Evolutionary conservation across 2,113 vertebrate species (phyloP).

Genomic region (Pedetes capensis): DNA sequence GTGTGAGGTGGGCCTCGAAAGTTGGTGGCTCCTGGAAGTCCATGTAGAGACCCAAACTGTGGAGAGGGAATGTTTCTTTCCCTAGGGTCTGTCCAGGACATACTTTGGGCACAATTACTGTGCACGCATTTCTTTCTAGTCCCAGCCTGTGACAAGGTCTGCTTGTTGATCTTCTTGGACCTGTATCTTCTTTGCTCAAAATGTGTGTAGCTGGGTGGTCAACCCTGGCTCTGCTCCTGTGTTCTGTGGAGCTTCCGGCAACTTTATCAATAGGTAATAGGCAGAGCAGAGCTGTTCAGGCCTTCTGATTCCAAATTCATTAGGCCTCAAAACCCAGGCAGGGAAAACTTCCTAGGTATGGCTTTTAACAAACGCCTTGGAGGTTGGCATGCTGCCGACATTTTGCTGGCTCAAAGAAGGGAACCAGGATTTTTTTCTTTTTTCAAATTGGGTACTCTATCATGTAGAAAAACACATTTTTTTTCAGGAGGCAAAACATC

Average conservation of each 20-base stretch:
- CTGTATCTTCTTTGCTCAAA: not conserved
- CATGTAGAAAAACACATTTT: slow-evolving; percentile 62
- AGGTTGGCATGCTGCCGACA: slow-evolving; percentile 2
- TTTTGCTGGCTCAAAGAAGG: not conserved
- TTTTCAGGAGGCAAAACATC: slow-evolving; percentile 68
- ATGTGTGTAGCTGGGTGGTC: not conserved
- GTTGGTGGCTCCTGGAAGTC: not conserved
- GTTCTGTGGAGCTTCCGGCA: not conserved
- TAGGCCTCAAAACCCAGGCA: not conserved
- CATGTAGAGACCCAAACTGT: not conserved
- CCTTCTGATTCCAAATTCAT: not conserved
- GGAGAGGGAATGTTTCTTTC: not conserved
- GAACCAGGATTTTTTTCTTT: slow-evolving; percentile 32
- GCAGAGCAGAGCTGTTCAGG: not conserved
- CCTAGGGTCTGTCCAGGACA: not conserved
- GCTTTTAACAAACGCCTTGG: slow-evolving; percentile 29
- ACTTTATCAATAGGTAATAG: not conserved
- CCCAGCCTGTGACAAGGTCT: not conserved
- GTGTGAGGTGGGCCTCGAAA: not conserved
- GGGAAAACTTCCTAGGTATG: slow-evolving; percentile 24
- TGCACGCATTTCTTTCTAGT: not conserved
- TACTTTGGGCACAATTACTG: not conserved
- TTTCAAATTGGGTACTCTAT: slow-evolving; percentile 48
- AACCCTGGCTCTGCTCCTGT: not conserved
- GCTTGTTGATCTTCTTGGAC: not conserved